These are phyloP conservation scores for Acanthaster planci DNA, from an alignment of 35 echinoderm and acorn worm genomes.

Conservation along the genomic window DNA sequence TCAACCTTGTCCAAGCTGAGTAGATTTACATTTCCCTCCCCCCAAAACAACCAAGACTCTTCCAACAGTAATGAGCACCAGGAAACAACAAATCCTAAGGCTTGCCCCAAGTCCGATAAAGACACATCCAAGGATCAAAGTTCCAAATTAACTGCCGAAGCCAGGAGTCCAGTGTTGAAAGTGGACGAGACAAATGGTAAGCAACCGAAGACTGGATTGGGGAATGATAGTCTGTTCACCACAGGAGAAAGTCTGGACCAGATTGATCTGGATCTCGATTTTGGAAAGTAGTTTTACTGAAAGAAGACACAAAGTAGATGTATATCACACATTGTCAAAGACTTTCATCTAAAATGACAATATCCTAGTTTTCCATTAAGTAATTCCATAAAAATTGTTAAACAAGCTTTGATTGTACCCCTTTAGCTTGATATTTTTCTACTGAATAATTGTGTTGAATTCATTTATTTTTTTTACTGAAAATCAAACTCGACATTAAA, in stretches of 20 bases:
- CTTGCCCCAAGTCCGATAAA: not conserved
- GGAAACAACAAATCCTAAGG: not conserved
- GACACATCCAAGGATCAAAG: not conserved
- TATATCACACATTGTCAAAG: too few species aligned
- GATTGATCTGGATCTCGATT: constrained; percentile 14
- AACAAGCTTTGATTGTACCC: too few species aligned
- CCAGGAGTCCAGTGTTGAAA: not conserved
- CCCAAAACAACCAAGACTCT: not conserved
- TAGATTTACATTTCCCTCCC: constrained; percentile 51
- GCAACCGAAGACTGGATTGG: not conserved
- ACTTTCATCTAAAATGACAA: too few species aligned
- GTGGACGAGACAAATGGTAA: not conserved
- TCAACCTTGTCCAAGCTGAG: constrained; percentile 59
- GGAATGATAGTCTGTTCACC: constrained; percentile 19
- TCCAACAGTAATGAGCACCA: not conserved
- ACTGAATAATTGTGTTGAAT: too few species aligned
- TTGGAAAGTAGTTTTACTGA: not conserved
- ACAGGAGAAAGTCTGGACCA: constrained; percentile 41
- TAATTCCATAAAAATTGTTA: too few species aligned
- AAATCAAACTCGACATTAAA: too few species aligned
- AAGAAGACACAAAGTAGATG: too few species aligned
- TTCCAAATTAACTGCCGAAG: not conserved
- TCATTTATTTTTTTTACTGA: too few species aligned
- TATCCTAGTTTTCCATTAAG: too few species aligned
- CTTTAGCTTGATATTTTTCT: too few species aligned